Base-by-base conservation (phyloP, 2,113 vertebrate species). In the Eubucco bourcierii region DNA sequence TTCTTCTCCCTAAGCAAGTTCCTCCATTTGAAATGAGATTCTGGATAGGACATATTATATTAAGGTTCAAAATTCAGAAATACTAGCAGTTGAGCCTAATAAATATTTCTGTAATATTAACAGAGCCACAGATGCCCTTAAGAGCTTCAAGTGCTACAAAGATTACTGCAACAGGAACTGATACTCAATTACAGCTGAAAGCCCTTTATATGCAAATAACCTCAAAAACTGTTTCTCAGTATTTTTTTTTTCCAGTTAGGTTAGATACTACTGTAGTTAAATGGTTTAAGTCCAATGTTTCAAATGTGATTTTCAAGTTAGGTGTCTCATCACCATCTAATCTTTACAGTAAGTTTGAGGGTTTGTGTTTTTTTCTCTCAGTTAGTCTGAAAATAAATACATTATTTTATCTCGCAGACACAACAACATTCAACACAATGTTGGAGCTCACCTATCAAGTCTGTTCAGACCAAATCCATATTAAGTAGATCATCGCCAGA, bases 121-220 rank as follows among this genome's bases (percentile, higher is more conserved):
- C 9, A 24, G 12, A 79, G 64, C 64, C 33, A 53, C 10, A 67
- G 39, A 74, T 50, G 75, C 46, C 58, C 39, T 58, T 2, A 53
- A 63, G n/a, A 80, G 63, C 55, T 88, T 67, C 76, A 68, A 90
- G 87, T 24, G 65, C 34, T 63, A 64, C 53, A 65, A 60, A 60
- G 4, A 15, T 71, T 89, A 91, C 87, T 75, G 66, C 82, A 89
- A 94, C 65, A 84, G 87, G 93, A 96, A 94, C 85, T 4, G 76
- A 94, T 81, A 96, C 88, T 78, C 4, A 0, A 72, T 70, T 92
- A 55, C 24, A 81, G 84, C 65, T 87, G 66, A 92, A 71, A 91
- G 81, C 13, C 15, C 61, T 78, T 68, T 72, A 65, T 7, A 83
- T 7, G 59, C 28, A 91, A 94, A 77, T n/a, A 91, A 41, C 13